Conservation (phyloP, 2,888 invertebrate species). For the Agonopterix arenella region DNA sequence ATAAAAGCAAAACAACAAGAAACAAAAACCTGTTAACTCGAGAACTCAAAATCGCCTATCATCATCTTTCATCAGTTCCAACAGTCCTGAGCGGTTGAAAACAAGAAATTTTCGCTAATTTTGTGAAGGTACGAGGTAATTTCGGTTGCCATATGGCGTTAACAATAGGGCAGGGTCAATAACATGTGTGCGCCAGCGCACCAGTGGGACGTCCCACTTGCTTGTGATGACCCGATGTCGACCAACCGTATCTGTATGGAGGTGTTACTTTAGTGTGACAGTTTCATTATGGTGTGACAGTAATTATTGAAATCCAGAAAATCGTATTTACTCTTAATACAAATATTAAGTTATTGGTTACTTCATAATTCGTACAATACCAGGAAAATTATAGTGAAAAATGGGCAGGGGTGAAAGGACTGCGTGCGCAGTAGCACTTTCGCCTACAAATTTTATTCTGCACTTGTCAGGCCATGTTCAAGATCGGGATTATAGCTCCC, state of each 20-base stretch:
- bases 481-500: too few species aligned
- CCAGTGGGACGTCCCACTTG: constrained; percentile 64
- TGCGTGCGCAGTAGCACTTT: too few species aligned
- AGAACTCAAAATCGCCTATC: constrained; percentile 23
- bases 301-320: too few species aligned
- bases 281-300: too few species aligned
- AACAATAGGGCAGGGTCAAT: constrained; percentile 72
- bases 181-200: constrained; percentile 60
- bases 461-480: too few species aligned
- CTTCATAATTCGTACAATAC: too few species aligned
- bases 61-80: constrained; percentile 14
- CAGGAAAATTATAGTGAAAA: too few species aligned
- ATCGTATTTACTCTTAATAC: too few species aligned
- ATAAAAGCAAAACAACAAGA: neutral
- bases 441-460: too few species aligned
- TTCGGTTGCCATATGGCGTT: constrained; percentile 61
- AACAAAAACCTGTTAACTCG: constrained; percentile 9
- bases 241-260: constrained; percentile 35
- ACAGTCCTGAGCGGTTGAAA: constrained; percentile 13
- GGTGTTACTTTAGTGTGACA: constrained; percentile 21
- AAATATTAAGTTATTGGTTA: too few species aligned
- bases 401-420: too few species aligned
- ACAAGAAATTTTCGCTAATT: constrained; percentile 40
- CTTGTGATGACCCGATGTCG: constrained; percentile 49
- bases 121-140: constrained; percentile 40